Evolutionary conservation across 1,140 invertebrate genomes (phyloP).

Genomic region (Caerostris darwini): DNA sequence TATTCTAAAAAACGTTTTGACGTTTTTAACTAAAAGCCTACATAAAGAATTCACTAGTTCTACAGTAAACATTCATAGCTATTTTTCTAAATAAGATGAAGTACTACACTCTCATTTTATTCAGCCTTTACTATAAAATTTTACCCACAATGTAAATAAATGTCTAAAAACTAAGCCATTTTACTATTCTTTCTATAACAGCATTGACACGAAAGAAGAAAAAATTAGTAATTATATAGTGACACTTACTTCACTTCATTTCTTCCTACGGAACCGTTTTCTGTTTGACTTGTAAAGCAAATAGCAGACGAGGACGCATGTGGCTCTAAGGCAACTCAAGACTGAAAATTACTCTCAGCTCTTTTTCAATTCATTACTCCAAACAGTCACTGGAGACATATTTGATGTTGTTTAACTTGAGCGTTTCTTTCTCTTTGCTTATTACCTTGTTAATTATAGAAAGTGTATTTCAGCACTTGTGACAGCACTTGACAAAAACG

Average conservation of each 20-base stretch:
- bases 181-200: neutral
- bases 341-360: neutral
- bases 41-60: neutral
- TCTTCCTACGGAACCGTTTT: constrained; percentile 12
- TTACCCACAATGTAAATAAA: neutral
- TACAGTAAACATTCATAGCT: neutral
- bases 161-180: neutral
- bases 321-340: neutral
- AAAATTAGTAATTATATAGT: constrained; percentile 30
- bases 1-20: too few relatives aligned
- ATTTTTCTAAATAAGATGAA: neutral
- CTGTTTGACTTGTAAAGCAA: constrained; percentile 44
- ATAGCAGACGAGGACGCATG: constrained; percentile 21
- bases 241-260: constrained; percentile 36
- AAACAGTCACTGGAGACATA: neutral
- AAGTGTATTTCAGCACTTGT: constrained; percentile 35
- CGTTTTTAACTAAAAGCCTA: neutral
- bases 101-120: neutral
- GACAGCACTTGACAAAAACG: neutral
- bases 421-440: constrained; percentile 25
- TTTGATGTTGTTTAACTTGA: constrained; percentile 53
- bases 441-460: constrained; percentile 58
- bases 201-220: neutral
- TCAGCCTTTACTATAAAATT: neutral
- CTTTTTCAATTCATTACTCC: constrained; percentile 3